Conservation (phyloP, 2,113 vertebrate species). For the Lepus timidus region DNA sequence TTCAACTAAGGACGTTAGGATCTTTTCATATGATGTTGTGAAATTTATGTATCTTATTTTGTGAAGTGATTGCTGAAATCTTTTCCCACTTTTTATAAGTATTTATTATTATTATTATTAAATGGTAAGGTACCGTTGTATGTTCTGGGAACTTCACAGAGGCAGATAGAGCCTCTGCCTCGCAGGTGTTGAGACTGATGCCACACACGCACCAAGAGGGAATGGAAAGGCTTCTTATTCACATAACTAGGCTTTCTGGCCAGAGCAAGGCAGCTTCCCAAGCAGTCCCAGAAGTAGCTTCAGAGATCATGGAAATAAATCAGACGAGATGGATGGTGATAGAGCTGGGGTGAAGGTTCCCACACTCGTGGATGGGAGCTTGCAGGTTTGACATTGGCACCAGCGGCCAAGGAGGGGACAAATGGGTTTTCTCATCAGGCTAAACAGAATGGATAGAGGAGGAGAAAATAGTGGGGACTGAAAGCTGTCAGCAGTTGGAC, state of each 20-base stretch:
- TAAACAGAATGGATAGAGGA: not conserved
- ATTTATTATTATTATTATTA: conserved; percentile 5
- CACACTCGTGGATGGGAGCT: accelerated
- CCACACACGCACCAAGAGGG: not conserved
- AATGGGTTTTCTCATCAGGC: not conserved
- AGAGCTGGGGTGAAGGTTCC: not conserved
- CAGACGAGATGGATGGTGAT: not conserved
- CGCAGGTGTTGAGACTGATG: not conserved
- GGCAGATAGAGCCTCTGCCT: not conserved
- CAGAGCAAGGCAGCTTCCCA: not conserved
- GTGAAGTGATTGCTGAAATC: too few relatives aligned
- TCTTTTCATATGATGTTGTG: not conserved
- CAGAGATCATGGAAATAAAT: not conserved
- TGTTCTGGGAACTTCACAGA: not conserved
- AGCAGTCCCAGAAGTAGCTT: not conserved
- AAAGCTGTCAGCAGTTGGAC: not conserved
- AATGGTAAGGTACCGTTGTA: not conserved
- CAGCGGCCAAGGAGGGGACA: not conserved
- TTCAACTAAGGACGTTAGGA: not conserved
- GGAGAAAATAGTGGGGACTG: too few relatives aligned
- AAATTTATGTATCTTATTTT: not conserved
- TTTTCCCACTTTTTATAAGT: not conserved
- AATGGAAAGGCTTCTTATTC: too few relatives aligned
- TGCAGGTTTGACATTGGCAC: not conserved
- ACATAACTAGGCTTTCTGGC: not conserved